These are phyloP conservation scores for Heliothis peltigera DNA, from an alignment of 2,888 invertebrate genomes.

Conservation along the genomic window DNA sequence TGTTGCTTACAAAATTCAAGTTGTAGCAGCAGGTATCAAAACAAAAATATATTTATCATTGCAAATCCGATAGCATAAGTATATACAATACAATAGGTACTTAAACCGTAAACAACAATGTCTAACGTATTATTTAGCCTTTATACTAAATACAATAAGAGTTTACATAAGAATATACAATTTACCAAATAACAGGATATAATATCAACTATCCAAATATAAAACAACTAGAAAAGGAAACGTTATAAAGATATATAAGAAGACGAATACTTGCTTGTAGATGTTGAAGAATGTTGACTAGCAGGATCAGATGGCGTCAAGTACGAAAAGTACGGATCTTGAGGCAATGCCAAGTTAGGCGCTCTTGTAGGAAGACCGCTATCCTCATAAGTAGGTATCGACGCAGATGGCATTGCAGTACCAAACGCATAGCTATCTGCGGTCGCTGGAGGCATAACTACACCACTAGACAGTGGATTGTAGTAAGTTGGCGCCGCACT, in stretches of 20 bases:
- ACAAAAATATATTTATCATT: not conserved
- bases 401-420: slow-evolving; percentile 70
- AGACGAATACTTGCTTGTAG: slow-evolving; percentile 77
- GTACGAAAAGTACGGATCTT: slow-evolving; percentile 83
- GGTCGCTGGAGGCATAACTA: slow-evolving; percentile 76
- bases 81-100: not conserved
- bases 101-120: too few relatives aligned
- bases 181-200: slow-evolving; percentile 6
- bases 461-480: slow-evolving; percentile 74
- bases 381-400: slow-evolving; percentile 82
- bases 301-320: slow-evolving; percentile 73
- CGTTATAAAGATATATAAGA: slow-evolving; percentile 82
- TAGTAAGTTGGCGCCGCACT: slow-evolving; percentile 76
- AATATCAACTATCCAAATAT: not conserved
- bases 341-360: slow-evolving; percentile 70
- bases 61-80: not conserved
- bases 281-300: slow-evolving; percentile 70
- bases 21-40: not conserved
- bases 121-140: too few relatives aligned
- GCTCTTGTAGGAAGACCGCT: slow-evolving; percentile 72
- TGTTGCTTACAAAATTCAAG: not conserved
- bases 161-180: too few relatives aligned
- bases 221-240: slow-evolving; percentile 1
- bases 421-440: slow-evolving; percentile 78
- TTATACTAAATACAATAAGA: too few relatives aligned